Conservation (phyloP, 2,797 vertebrate species). For the Melanotaenia boesemani region DNA sequence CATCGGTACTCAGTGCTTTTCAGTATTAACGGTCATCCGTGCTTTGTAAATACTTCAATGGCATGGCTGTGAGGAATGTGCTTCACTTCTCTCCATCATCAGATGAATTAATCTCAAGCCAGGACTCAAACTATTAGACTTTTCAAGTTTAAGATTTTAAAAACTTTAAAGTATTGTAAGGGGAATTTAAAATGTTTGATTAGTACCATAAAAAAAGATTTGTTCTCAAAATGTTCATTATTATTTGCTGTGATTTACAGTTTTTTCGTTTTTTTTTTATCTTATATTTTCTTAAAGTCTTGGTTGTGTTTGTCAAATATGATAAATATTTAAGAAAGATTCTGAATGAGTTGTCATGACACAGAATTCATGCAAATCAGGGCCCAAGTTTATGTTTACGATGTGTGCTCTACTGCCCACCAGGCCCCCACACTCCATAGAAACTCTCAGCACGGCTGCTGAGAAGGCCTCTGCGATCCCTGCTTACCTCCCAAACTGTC, state of each 20-base stretch:
- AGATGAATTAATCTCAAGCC: slow-evolving; percentile 54
- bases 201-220: slow-evolving; percentile 4
- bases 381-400: slow-evolving; percentile 3
- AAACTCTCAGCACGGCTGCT: slow-evolving; percentile 86
- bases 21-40: slow-evolving; percentile 69
- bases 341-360: slow-evolving; percentile 1
- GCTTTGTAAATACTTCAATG: slow-evolving; percentile 69
- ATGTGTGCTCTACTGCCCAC: slow-evolving; percentile 36
- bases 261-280: slow-evolving; percentile 4
- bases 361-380: slow-evolving; percentile 13
- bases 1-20: slow-evolving; percentile 69
- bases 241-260: slow-evolving; percentile 6
- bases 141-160: slow-evolving; percentile 32
- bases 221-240: slow-evolving; percentile 1
- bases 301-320: slow-evolving; percentile 11
- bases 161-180: slow-evolving; percentile 14
- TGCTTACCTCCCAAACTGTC: slow-evolving; percentile 90
- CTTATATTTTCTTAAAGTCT: slow-evolving; percentile 4
- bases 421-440: slow-evolving; percentile 91
- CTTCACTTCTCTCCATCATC: slow-evolving; percentile 60
- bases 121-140: slow-evolving; percentile 39
- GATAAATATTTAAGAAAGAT: slow-evolving; percentile 18
- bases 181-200: slow-evolving; percentile 12
- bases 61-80: slow-evolving; percentile 74
- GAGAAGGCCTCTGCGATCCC: slow-evolving; percentile 90